A percentile compares a stretch with the other conserved stretches of the same genome.
These are phyloP conservation scores for Hesperophylax magnus DNA, from an alignment of 1,140 invertebrate genomes.

Conservation along the genomic window DNA sequence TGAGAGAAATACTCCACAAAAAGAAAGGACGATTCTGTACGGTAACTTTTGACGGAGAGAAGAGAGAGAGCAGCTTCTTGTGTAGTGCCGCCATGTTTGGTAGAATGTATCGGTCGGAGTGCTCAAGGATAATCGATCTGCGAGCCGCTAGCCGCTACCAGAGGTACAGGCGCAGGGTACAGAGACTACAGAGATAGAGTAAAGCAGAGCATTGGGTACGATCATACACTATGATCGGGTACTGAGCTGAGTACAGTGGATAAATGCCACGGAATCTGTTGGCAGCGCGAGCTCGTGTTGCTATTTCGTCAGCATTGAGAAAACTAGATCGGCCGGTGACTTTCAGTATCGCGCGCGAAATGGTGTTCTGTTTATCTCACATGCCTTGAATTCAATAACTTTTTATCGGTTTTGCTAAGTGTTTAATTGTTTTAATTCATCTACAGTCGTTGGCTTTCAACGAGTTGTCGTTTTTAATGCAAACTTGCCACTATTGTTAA, in stretches of 20 bases:
- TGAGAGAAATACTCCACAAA: neutral
- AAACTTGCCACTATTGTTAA: too few species aligned
- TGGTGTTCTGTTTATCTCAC: neutral
- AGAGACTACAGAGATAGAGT: too few species aligned
- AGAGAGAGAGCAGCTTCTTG: neutral
- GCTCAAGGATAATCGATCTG: slow-evolving; percentile 29
- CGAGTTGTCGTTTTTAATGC: too few species aligned
- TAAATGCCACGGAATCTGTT: slow-evolving; percentile 25
- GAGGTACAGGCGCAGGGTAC: too few species aligned
- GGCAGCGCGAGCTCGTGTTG: slow-evolving; percentile 23
- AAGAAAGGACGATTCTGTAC: neutral
- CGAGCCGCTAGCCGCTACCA: too few species aligned
- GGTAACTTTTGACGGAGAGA: neutral
- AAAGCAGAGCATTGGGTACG: too few species aligned
- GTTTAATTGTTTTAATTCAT: slow-evolving; percentile 7
- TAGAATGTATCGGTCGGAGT: slow-evolving; percentile 1
- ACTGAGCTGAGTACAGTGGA: neutral
- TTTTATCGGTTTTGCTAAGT: slow-evolving; percentile 1
- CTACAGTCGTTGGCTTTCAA: neutral
- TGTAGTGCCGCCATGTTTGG: neutral
- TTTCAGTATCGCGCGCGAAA: slow-evolving; percentile 1
- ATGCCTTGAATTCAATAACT: slow-evolving; percentile 15
- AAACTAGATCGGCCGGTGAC: slow-evolving; percentile 29
- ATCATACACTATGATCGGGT: too few species aligned
- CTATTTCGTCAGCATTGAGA: slow-evolving; percentile 31